Conservation (phyloP, 1,140 invertebrate genomes). For the Danaus plexippus region DNA sequence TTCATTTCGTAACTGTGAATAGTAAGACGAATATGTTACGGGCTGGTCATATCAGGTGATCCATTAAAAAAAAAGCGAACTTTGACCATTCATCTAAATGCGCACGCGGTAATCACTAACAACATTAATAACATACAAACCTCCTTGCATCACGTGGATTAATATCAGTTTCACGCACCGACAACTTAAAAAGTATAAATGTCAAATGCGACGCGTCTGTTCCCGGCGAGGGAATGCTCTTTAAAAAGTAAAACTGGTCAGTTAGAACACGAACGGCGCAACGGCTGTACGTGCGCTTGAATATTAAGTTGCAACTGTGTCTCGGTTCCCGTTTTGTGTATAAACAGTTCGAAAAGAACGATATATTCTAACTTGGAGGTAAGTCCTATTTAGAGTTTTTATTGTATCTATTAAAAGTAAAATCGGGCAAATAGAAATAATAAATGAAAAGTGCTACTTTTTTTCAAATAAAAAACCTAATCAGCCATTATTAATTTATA, state of each 20-base stretch:
- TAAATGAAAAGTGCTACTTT: too few relatives aligned
- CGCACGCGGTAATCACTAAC: not conserved
- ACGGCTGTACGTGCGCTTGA: conserved; percentile 15
- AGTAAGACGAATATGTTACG: too few relatives aligned
- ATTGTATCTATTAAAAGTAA: too few relatives aligned
- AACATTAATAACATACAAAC: conserved; percentile 8
- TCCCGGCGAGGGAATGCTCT: conserved; percentile 34
- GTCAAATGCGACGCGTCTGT: conserved; percentile 28
- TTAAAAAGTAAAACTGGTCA: conserved; percentile 26
- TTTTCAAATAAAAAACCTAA: too few relatives aligned
- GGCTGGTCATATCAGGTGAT: too few relatives aligned
- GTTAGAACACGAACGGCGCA: conserved; percentile 26
- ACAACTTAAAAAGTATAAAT: conserved; percentile 23
- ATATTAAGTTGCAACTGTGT: too few relatives aligned
- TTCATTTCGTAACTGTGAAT: too few relatives aligned
- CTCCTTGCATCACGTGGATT: conserved; percentile 28
- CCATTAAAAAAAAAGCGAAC: conserved; percentile 1
- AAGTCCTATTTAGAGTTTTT: too few relatives aligned
- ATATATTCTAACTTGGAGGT: conserved; percentile 1
- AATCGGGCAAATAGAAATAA: too few relatives aligned
- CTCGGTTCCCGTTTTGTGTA: too few relatives aligned
- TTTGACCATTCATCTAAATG: conserved; percentile 1
- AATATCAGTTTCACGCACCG: conserved; percentile 26
- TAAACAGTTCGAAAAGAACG: not conserved
- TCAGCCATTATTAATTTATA: too few relatives aligned